These are phyloP conservation scores for Anadara kagoshimensis DNA, from an alignment of 1,140 invertebrate species.

Conservation along the genomic window DNA sequence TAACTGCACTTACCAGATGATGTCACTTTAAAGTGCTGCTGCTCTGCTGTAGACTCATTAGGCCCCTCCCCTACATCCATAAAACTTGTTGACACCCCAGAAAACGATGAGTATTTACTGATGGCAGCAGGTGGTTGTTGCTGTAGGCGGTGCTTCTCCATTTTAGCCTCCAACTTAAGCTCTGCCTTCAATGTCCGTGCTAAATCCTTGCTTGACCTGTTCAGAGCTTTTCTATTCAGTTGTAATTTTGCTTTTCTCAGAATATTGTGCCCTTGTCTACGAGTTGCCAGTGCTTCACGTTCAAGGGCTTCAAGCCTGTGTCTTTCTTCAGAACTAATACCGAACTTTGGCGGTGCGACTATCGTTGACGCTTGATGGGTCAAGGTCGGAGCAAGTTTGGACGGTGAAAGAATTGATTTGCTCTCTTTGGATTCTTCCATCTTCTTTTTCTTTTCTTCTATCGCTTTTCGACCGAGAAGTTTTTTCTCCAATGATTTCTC, in stretches of 20 bases:
- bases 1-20: too few species aligned
- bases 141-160: slow-evolving; percentile 29
- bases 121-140: slow-evolving; percentile 11
- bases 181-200: slow-evolving; percentile 69
- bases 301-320: slow-evolving; percentile 26
- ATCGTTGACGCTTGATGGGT: slow-evolving; percentile 24
- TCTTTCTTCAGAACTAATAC: slow-evolving; percentile 39
- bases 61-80: slow-evolving; percentile 22
- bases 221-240: slow-evolving; percentile 64
- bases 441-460: slow-evolving; percentile 22
- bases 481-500: slow-evolving; percentile 32
- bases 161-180: slow-evolving; percentile 67
- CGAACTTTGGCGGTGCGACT: slow-evolving; percentile 52
- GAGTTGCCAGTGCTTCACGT: slow-evolving; percentile 37
- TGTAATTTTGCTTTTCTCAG: slow-evolving; percentile 69
- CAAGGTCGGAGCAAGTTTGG: slow-evolving; percentile 28
- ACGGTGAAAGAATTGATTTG: slow-evolving; percentile 32
- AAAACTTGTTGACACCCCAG: slow-evolving; percentile 12
- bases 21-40: too few species aligned
- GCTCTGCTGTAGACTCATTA: neutral
- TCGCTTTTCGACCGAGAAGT: slow-evolving; percentile 20
- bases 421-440: slow-evolving; percentile 15
- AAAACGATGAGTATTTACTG: slow-evolving; percentile 9
- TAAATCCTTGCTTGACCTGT: slow-evolving; percentile 68
- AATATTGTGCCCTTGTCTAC: slow-evolving; percentile 53